Conservation (phyloP, 2,888 invertebrate genomes). For the Zhengitettix transpicula region DNA sequence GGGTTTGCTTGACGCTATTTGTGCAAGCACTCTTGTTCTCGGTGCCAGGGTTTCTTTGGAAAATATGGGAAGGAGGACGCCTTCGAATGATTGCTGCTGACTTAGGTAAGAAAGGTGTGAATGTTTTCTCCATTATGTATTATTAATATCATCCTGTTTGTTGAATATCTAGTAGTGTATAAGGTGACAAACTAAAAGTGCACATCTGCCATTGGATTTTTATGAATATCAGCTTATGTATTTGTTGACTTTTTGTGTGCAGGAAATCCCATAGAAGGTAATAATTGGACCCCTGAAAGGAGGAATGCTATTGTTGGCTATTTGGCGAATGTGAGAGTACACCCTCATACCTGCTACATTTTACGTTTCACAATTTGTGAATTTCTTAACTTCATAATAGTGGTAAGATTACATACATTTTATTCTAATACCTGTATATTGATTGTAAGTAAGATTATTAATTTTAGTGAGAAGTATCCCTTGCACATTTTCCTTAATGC, state of each 20-base stretch:
- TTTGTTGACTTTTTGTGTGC: neutral
- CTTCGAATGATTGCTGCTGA: conserved; percentile 41
- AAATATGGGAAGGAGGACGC: conserved; percentile 49
- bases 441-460: too few species aligned
- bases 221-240: neutral
- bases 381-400: neutral
- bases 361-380: neutral
- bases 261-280: neutral
- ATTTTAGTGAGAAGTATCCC: too few species aligned
- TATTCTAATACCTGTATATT: neutral
- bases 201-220: too few species aligned
- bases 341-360: neutral
- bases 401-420: neutral
- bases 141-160: too few species aligned
- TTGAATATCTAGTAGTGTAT: too few species aligned
- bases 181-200: too few species aligned
- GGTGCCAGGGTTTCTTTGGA: conserved; percentile 53
- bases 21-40: conserved; percentile 53
- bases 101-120: conserved; percentile 29
- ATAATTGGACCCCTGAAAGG: neutral
- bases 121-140: too few species aligned
- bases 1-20: conserved; percentile 41
- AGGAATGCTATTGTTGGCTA: neutral
- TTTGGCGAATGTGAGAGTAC: neutral
- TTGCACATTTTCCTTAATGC: too few species aligned